phyloP scores from a whole-genome alignment of 1,140 invertebrate species.

The Chionoecetes opilio region DNA sequence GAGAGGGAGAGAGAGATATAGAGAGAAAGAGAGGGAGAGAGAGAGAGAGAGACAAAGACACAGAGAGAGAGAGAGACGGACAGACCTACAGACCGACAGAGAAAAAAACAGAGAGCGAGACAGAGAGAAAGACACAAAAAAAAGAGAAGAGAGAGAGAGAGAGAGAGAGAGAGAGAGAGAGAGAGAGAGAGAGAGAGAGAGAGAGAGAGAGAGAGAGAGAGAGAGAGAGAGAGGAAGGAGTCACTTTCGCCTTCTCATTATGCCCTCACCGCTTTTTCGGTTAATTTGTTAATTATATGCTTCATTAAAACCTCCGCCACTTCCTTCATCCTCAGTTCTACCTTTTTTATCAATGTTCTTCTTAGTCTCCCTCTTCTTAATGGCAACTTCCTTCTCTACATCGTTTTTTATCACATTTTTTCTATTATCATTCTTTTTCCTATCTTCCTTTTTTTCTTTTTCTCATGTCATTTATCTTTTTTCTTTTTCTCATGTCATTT shows the following conservation, averaged over 20 bases:
- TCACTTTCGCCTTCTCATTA: background rate
- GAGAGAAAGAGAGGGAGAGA: too few species aligned
- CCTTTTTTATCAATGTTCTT: too few species aligned
- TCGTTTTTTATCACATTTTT: too few species aligned
- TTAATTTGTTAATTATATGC: slow-evolving; percentile 22
- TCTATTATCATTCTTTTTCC: too few species aligned
- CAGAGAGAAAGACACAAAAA: background rate
- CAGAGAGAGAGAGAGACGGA: background rate
- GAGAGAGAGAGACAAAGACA: too few species aligned
- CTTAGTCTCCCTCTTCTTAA: too few species aligned
- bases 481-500: background rate
- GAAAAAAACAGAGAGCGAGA: background rate
- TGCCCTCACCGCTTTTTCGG: background rate
- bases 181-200: background rate
- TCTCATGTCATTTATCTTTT: too few species aligned
- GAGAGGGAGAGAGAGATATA: background rate
- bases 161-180: slow-evolving; percentile 2
- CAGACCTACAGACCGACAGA: background rate
- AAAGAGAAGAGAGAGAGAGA: background rate
- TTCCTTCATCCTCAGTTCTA: background rate
- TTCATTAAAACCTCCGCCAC: background rate
- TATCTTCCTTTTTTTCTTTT: background rate
- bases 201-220: background rate
- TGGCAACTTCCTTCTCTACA: too few species aligned
- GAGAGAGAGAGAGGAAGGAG: background rate